These are phyloP conservation scores for Ianthella basta DNA, from an alignment of 37 sponge, comb jelly and placozoan species.

Conservation along the genomic window DNA sequence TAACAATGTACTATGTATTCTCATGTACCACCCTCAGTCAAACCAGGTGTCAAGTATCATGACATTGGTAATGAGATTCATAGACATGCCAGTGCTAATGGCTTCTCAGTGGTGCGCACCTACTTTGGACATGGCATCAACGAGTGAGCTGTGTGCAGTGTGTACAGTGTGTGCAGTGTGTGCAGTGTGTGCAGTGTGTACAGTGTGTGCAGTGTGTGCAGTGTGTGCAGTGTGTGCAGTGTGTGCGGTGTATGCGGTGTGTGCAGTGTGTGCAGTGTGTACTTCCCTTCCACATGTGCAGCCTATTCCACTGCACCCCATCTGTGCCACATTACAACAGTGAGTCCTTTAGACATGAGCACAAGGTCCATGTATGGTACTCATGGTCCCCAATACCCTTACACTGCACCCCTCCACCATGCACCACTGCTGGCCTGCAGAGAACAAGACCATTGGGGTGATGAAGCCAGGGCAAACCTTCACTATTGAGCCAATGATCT, in stretches of 20 bases:
- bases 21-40: slow-evolving; percentile 54
- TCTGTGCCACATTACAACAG: slow-evolving; percentile 95
- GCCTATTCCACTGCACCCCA: slow-evolving; percentile 90
- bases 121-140: slow-evolving; percentile 98
- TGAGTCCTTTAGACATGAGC: slow-evolving; percentile 38
- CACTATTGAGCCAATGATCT: slow-evolving; percentile 98
- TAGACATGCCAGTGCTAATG: slow-evolving; percentile 75
- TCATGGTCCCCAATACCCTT: neutral
- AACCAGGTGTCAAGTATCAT: slow-evolving; percentile 83
- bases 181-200: neutral
- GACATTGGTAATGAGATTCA: slow-evolving; percentile 92
- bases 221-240: no score
- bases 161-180: neutral
- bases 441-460: slow-evolving; percentile 94
- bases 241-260: slow-evolving; percentile 37
- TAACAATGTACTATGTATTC: neutral
- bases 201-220: no score
- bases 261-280: no score
- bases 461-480: slow-evolving; percentile 96
- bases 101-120: slow-evolving; percentile 86
- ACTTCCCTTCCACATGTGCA: slow-evolving; percentile 18
- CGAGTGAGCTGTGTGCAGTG: slow-evolving; percentile 53
- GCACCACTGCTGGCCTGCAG: slow-evolving; percentile 41
- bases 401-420: slow-evolving; percentile 4
- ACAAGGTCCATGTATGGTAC: no score